Evolutionary conservation across 1,140 invertebrate species (phyloP).

Genomic region (Microplitis demolitor): DNA sequence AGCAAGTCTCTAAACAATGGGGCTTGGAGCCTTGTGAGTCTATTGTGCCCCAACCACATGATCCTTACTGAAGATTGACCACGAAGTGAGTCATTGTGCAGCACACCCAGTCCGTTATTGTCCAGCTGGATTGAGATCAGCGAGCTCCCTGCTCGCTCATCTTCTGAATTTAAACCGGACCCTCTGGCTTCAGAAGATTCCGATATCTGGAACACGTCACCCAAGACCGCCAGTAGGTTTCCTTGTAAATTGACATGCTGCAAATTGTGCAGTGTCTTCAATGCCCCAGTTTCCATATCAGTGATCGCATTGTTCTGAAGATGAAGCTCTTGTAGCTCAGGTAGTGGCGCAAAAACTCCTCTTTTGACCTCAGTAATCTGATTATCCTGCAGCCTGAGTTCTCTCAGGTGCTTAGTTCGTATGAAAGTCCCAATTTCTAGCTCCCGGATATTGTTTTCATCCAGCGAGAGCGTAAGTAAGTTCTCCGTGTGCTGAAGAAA

Average conservation of each 20-base stretch:
- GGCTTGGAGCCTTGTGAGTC: constrained; percentile 71
- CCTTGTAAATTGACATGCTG: constrained; percentile 89
- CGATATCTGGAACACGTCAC: constrained; percentile 78
- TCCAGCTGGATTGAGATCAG: constrained; percentile 85
- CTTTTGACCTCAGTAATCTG: constrained; percentile 73
- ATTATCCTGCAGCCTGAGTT: constrained; percentile 88
- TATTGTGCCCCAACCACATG: constrained; percentile 87
- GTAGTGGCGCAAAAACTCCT: constrained; percentile 80
- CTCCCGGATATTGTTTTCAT: constrained; percentile 86
- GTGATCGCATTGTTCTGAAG: constrained; percentile 85
- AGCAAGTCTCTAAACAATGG: constrained; percentile 76
- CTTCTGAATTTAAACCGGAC: constrained; percentile 27
- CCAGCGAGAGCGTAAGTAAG: constrained; percentile 83
- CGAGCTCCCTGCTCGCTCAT: constrained; percentile 60
- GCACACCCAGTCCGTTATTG: constrained; percentile 75
- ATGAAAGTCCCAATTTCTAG: constrained; percentile 81
- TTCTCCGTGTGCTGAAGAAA: constrained; percentile 76
- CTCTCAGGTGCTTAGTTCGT: constrained; percentile 73
- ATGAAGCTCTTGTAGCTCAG: constrained; percentile 81
- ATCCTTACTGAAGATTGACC: constrained; percentile 82
- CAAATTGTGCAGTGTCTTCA: constrained; percentile 80
- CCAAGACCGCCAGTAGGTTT: constrained; percentile 76
- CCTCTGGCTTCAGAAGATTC: too few species aligned
- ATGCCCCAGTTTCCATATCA: constrained; percentile 80
- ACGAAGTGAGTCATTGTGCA: constrained; percentile 79